Conservation (phyloP, 2,888 invertebrate species). For the Priocnemis perturbator region DNA sequence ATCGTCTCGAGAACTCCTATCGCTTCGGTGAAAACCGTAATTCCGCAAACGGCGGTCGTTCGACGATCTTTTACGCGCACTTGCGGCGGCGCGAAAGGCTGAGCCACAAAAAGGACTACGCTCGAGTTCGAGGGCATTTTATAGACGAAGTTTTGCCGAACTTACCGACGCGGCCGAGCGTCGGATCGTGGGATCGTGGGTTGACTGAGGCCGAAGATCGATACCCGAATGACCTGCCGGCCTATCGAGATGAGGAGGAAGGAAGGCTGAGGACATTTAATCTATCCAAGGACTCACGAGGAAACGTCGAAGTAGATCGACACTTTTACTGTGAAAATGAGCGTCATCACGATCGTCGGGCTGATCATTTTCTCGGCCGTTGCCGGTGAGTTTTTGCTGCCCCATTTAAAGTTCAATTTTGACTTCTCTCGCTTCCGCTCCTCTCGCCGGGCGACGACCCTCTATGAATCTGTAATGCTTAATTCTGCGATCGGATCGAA, state of each 20-base stretch:
- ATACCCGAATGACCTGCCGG: not conserved
- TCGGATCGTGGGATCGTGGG: not conserved
- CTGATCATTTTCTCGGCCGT: slow-evolving; percentile 33
- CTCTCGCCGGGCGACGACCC: too few relatives aligned
- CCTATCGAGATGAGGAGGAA: slow-evolving; percentile 16
- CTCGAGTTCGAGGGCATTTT: too few relatives aligned
- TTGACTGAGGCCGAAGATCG: slow-evolving; percentile 11
- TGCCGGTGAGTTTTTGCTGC: slow-evolving; percentile 36
- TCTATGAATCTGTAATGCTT: not conserved
- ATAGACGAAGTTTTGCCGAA: not conserved
- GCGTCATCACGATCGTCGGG: slow-evolving; percentile 32
- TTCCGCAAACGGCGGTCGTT: too few relatives aligned
- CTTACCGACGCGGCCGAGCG: not conserved
- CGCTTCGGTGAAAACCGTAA: too few relatives aligned
- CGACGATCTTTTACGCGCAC: too few relatives aligned
- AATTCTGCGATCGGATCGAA: too few relatives aligned
- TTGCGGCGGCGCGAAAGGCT: too few relatives aligned
- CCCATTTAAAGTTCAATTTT: not conserved
- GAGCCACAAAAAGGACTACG: not conserved
- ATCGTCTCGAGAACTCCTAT: too few relatives aligned
- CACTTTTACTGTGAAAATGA: slow-evolving; percentile 29
- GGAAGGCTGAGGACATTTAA: slow-evolving; percentile 12
- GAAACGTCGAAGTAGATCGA: not conserved
- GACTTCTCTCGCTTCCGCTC: too few relatives aligned
- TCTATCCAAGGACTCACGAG: not conserved